phyloP scores from a whole-genome alignment of 1,140 invertebrate species.

The Philotrypesis tridentata region DNA sequence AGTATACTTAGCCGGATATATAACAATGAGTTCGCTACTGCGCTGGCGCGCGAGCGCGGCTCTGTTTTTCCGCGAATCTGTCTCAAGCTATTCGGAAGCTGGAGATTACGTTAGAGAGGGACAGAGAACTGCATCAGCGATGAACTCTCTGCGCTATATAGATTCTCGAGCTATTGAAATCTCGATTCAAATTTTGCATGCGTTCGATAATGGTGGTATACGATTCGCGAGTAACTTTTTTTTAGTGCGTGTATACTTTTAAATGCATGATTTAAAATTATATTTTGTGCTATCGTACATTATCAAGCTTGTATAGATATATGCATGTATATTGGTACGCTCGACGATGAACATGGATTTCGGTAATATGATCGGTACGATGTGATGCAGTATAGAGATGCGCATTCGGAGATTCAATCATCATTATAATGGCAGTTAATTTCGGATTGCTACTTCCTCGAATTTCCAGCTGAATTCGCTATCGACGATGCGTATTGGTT shows the following conservation, averaged over 20 bases:
- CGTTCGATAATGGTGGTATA: no score
- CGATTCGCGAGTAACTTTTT: no score
- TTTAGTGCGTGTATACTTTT: no score
- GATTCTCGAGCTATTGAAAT: background rate
- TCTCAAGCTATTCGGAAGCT: background rate
- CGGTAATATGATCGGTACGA: background rate
- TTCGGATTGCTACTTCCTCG: background rate
- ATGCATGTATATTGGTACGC: no score
- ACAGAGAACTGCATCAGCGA: background rate
- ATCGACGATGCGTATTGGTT: conserved; percentile 1
- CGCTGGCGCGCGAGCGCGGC: background rate
- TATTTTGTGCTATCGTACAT: no score
- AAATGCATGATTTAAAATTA: no score
- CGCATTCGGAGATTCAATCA: background rate
- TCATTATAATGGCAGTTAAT: conserved; percentile 30
- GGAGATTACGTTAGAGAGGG: background rate
- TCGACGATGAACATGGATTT: background rate
- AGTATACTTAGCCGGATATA: conserved; percentile 52
- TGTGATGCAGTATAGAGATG: background rate
- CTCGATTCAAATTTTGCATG: no score
- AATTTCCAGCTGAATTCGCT: conserved; percentile 9
- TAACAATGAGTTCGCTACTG: no score
- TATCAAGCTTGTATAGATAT: no score
- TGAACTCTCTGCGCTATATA: no score
- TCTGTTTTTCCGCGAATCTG: conserved; percentile 1